Conservation (phyloP, 2,888 invertebrate genomes). For the Drosophila mimetica region DNA sequence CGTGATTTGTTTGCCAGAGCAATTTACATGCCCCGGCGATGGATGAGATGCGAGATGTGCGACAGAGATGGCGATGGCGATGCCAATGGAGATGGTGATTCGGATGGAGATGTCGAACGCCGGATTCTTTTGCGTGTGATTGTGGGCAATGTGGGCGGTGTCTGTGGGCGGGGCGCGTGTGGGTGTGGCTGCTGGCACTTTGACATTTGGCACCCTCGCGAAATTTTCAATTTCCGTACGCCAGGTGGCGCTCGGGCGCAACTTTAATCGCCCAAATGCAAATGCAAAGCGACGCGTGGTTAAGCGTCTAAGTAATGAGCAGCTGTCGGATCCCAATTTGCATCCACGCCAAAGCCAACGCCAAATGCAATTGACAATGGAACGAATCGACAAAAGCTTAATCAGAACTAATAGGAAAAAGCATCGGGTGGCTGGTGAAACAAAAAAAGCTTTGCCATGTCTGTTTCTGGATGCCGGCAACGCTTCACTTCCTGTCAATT, state of each 20-base stretch:
- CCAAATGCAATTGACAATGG: conserved; percentile 69
- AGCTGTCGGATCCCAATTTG: conserved; percentile 59
- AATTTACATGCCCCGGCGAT: conserved; percentile 67
- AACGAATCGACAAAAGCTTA: conserved; percentile 51
- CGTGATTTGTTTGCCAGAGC: conserved; percentile 75
- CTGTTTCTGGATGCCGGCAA: conserved; percentile 39
- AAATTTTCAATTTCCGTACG: conserved; percentile 51
- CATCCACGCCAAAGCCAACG: conserved; percentile 52
- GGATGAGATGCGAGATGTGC: conserved; percentile 45
- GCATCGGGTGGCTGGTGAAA: conserved; percentile 47
- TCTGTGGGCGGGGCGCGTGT: not conserved
- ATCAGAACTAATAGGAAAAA: conserved; percentile 46
- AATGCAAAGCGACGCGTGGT: conserved; percentile 64
- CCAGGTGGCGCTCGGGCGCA: conserved; percentile 60
- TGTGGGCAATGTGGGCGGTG: conserved; percentile 22
- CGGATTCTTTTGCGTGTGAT: conserved; percentile 41
- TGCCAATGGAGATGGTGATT: conserved; percentile 44
- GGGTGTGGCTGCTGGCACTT: conserved; percentile 50
- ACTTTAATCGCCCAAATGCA: conserved; percentile 72
- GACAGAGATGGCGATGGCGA: conserved; percentile 33
- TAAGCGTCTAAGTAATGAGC: conserved; percentile 76
- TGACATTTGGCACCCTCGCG: conserved; percentile 70
- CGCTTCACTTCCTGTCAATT: conserved; percentile 63
- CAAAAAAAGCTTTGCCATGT: conserved; percentile 56
- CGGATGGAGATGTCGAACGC: conserved; percentile 41